Evolutionary conservation across 2,113 vertebrate species (phyloP).

Genomic region (Microtus montanus): DNA sequence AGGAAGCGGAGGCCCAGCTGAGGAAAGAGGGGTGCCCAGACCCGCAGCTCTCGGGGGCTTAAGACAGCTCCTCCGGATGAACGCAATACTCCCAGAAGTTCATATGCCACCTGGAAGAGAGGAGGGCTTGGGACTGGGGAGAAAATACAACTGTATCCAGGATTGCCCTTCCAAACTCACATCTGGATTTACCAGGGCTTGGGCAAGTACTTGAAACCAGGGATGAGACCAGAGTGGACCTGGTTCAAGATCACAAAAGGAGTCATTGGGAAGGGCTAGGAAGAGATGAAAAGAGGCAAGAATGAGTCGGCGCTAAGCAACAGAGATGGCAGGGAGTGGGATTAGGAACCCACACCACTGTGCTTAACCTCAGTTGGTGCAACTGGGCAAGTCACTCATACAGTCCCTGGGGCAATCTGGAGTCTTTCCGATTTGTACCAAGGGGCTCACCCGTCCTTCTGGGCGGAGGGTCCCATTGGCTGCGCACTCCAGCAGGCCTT

Average conservation of each 20-base stretch:
- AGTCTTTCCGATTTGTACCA: neutral
- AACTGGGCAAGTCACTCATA: neutral
- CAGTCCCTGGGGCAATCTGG: neutral
- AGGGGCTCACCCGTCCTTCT: constrained; percentile 87
- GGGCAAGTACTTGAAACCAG: neutral
- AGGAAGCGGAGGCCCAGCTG: constrained; percentile 89
- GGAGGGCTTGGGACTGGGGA: neutral
- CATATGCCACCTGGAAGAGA: constrained; percentile 86
- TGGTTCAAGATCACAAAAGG: neutral
- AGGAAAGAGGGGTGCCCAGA: constrained; percentile 87
- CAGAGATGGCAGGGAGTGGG: neutral
- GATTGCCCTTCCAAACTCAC: neutral
- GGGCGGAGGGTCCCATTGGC: constrained; percentile 87
- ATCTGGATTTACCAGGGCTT: constrained; percentile 4
- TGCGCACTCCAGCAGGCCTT: constrained; percentile 88
- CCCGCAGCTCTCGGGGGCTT: constrained; percentile 81
- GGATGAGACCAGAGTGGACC: neutral
- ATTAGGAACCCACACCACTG: neutral
- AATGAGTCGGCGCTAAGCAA: neutral
- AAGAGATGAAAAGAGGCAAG: neutral
- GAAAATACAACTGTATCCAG: neutral
- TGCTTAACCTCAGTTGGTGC: neutral
- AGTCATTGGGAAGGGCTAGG: neutral
- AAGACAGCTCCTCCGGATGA: constrained; percentile 84
- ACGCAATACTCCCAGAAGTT: constrained; percentile 86